These are phyloP conservation scores for Thunnus albacares DNA, from an alignment of 2,797 vertebrate genomes.

Conservation along the genomic window DNA sequence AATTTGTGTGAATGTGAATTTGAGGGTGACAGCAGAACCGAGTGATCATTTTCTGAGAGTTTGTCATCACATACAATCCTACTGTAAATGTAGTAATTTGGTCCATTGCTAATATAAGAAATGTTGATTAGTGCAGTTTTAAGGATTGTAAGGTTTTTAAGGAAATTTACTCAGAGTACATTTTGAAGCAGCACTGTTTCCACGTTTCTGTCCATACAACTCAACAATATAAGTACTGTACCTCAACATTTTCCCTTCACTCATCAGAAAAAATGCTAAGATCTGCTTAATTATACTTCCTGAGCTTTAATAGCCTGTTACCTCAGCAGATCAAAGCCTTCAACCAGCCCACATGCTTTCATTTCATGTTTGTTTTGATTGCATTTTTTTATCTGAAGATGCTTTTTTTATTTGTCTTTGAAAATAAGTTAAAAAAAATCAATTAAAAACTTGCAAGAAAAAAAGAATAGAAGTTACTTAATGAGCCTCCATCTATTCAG, in stretches of 20 bases:
- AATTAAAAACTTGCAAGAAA: no score
- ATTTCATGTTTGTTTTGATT: slow-evolving; percentile 27
- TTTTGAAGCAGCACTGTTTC: neutral
- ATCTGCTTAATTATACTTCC: slow-evolving; percentile 19
- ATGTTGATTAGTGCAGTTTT: neutral
- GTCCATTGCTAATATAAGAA: neutral
- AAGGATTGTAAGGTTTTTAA: neutral
- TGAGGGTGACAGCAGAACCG: no score
- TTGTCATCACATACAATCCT: neutral
- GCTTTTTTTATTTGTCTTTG: slow-evolving; percentile 7
- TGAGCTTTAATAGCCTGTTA: neutral
- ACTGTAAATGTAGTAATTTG: neutral
- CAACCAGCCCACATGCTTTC: neutral
- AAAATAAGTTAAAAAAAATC: neutral
- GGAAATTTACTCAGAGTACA: neutral
- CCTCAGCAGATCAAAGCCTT: slow-evolving; percentile 20
- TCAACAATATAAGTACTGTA: neutral
- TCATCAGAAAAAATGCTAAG: slow-evolving; percentile 10
- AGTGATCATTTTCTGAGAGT: no score
- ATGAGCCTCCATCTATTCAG: slow-evolving; percentile 3
- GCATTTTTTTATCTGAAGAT: neutral
- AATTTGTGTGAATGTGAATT: no score
- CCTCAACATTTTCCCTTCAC: neutral
- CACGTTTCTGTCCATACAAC: neutral
- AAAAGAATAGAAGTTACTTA: neutral